A percentile compares a stretch with the other conserved stretches of the same genome.
phyloP scores from a whole-genome alignment of 2,113 vertebrate species.

The Nannobrachium achirus region DNA sequence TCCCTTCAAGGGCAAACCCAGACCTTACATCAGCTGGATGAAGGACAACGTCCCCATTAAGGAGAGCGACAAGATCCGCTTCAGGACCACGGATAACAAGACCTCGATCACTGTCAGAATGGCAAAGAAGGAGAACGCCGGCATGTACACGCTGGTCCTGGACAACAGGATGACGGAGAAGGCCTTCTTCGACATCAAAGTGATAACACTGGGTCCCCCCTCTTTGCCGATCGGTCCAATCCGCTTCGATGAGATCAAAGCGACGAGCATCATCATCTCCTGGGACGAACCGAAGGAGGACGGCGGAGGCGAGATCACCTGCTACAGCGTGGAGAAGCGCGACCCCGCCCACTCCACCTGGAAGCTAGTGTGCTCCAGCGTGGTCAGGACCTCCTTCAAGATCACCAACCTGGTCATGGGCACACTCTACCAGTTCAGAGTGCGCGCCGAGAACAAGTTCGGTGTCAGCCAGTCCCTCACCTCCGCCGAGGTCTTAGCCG shows the following conservation, averaged over 20 bases:
- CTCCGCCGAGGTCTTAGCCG: conserved; percentile 87
- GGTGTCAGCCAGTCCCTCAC: conserved; percentile 90
- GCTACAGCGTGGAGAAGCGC: conserved; percentile 96
- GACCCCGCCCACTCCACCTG: conserved; percentile 95
- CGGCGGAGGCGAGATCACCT: conserved; percentile 95
- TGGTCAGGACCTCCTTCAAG: conserved; percentile 91
- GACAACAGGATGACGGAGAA: conserved; percentile 91
- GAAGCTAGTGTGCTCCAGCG: conserved; percentile 98
- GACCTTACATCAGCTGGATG: conserved; percentile 90
- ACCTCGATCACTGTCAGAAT: conserved; percentile 90
- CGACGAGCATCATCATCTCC: conserved; percentile 92
- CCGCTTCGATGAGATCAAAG: conserved; percentile 94
- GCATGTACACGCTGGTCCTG: conserved; percentile 94
- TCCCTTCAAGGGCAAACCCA: conserved; percentile 96
- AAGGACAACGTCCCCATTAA: conserved; percentile 93
- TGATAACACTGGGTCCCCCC: conserved; percentile 91
- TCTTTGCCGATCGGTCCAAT: conserved; percentile 91
- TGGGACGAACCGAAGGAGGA: conserved; percentile 93
- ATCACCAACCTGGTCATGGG: conserved; percentile 94
- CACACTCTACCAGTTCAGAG: conserved; percentile 93
- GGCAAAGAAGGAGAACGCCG: conserved; percentile 91
- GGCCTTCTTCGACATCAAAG: conserved; percentile 84
- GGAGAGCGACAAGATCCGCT: conserved; percentile 92
- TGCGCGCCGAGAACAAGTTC: conserved; percentile 95
- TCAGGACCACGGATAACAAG: conserved; percentile 95